A percentile compares a stretch with the other conserved stretches of the same genome.
Conservation (phyloP, 2,888 invertebrate genomes). For the Falcaria lacertinaria region DNA sequence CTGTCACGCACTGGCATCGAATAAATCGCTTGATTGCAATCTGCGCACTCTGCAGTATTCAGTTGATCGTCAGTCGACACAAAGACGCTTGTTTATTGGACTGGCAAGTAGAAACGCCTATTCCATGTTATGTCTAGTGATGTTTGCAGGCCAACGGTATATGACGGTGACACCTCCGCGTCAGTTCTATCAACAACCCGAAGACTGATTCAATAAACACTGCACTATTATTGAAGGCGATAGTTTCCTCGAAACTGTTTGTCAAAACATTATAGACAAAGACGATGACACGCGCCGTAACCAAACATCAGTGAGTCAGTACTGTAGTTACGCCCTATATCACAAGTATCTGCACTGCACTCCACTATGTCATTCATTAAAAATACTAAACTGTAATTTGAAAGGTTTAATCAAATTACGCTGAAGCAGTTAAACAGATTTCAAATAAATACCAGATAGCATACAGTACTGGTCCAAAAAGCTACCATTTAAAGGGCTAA, state of each 20-base stretch:
- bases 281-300: slow-evolving; percentile 70
- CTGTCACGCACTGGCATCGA: slow-evolving; percentile 13
- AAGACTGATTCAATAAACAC: slow-evolving; percentile 52
- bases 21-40: slow-evolving; percentile 29
- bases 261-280: slow-evolving; percentile 64
- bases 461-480: too few relatives aligned
- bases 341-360: background rate
- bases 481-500: too few relatives aligned
- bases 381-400: too few relatives aligned
- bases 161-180: slow-evolving; percentile 8
- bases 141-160: slow-evolving; percentile 9
- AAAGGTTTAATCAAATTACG: too few relatives aligned
- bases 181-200: slow-evolving; percentile 20
- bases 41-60: slow-evolving; percentile 13
- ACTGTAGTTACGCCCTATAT: slow-evolving; percentile 10
- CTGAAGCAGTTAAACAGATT: too few relatives aligned
- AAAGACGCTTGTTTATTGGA: slow-evolving; percentile 2
- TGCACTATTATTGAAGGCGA: slow-evolving; percentile 35
- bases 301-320: slow-evolving; percentile 62
- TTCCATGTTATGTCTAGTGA: slow-evolving; percentile 18
- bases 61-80: slow-evolving; percentile 6
- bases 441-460: too few relatives aligned
- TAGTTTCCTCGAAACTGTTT: slow-evolving; percentile 63
- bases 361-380: background rate
- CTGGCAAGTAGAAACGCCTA: background rate